Conservation (phyloP, 2,113 vertebrate species). For the Ctenomys sociabilis region DNA sequence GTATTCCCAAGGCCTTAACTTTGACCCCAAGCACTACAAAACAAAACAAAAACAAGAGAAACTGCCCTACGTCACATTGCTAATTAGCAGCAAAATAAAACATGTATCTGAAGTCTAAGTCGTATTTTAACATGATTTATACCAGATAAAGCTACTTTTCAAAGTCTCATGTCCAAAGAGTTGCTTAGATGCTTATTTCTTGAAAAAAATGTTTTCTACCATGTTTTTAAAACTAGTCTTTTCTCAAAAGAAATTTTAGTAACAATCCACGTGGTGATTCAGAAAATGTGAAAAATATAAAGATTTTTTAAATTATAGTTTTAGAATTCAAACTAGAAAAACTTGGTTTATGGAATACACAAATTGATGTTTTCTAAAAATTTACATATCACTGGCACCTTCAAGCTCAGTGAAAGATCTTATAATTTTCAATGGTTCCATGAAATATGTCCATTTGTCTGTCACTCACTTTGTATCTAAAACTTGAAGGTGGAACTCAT, state of each 20-base stretch:
- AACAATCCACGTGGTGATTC: background rate
- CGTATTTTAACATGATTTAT: background rate
- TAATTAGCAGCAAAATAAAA: background rate
- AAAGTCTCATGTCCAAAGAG: background rate
- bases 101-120: background rate
- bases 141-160: background rate
- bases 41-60: background rate
- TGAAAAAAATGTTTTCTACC: background rate
- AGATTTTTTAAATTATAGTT: background rate
- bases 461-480: background rate
- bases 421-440: background rate
- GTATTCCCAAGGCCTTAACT: background rate
- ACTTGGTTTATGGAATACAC: background rate
- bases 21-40: background rate
- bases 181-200: background rate
- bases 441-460: background rate
- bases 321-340: constrained; percentile 25
- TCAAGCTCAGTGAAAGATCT: constrained; percentile 34
- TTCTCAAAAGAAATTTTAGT: constrained; percentile 32
- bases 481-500: background rate
- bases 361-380: background rate
- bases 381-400: background rate
- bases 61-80: background rate
- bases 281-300: constrained; percentile 12
- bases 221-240: background rate